Evolutionary conservation across 2,113 vertebrate genomes (phyloP).

Genomic region (Redunca redunca): DNA sequence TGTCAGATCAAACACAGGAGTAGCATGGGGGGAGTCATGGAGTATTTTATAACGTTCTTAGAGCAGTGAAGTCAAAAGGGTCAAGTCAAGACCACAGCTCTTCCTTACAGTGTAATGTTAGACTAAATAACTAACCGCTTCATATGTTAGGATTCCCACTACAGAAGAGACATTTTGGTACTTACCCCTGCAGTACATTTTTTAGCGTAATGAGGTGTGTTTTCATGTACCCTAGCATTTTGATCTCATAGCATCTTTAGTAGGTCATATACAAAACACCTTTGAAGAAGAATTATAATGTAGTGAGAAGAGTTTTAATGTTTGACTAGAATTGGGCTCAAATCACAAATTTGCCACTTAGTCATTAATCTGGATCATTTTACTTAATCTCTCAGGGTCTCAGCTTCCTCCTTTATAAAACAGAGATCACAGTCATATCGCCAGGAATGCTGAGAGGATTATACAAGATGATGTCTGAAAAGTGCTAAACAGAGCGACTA

Average conservation of each 20-base stretch:
- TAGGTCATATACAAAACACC: neutral
- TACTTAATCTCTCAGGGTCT: neutral
- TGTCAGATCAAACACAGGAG: slow-evolving; percentile 63
- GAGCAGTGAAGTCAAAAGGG: slow-evolving; percentile 6
- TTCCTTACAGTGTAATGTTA: neutral
- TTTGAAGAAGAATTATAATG: neutral
- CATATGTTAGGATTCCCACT: too few species aligned
- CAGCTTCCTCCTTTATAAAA: neutral
- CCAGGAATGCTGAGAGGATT: neutral
- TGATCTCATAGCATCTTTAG: neutral
- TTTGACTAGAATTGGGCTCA: neutral
- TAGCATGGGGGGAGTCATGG: slow-evolving; percentile 44
- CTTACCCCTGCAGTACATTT: neutral
- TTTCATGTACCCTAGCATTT: neutral
- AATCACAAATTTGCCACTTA: neutral
- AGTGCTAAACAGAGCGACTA: neutral
- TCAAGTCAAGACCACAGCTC: slow-evolving; percentile 45
- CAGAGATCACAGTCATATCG: neutral
- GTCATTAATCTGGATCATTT: neutral
- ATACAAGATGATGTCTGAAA: neutral
- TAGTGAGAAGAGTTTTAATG: slow-evolving; percentile 6
- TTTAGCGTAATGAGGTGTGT: neutral
- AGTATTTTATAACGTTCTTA: slow-evolving; percentile 64
- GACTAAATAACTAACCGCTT: neutral
- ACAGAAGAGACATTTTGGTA: neutral